phyloP scores from a whole-genome alignment of 2,888 invertebrate species.

The Dione juno region DNA sequence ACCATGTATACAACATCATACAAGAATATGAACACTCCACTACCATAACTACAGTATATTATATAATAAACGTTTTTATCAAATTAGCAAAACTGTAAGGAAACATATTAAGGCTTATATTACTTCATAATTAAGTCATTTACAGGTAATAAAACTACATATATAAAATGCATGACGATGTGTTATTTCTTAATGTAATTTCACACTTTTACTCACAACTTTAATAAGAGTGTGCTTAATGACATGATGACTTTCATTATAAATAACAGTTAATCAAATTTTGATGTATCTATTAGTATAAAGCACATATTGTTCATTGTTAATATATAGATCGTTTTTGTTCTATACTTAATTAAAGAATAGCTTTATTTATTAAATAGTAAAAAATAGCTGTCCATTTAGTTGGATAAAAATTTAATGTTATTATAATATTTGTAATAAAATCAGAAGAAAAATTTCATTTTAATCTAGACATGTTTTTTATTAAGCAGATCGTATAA shows the following conservation, averaged over 20 bases:
- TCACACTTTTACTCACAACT: constrained; percentile 32
- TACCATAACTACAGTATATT: neutral
- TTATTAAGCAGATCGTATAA: constrained; percentile 5
- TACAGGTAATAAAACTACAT: constrained; percentile 12
- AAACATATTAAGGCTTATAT: neutral
- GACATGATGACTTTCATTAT: constrained; percentile 23
- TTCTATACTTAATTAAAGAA: neutral
- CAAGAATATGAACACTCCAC: neutral
- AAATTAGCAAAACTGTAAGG: neutral
- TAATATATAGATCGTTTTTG: neutral
- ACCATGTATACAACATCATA: neutral
- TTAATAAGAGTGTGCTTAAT: constrained; percentile 21
- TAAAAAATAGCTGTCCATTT: no score
- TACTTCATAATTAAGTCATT: neutral
- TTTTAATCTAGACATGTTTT: no score
- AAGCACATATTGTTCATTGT: neutral
- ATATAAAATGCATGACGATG: neutral
- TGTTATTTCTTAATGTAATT: constrained; percentile 19
- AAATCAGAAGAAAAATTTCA: no score
- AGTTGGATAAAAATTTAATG: no score
- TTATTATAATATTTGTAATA: neutral
- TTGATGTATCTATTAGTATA: neutral
- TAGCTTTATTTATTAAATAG: no score
- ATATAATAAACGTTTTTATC: neutral
- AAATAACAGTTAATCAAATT: neutral